Percentiles rank a stretch among this genome's conserved stretches.
phyloP scores from a whole-genome alignment of 2,113 vertebrate genomes.

The Crocuta crocuta region DNA sequence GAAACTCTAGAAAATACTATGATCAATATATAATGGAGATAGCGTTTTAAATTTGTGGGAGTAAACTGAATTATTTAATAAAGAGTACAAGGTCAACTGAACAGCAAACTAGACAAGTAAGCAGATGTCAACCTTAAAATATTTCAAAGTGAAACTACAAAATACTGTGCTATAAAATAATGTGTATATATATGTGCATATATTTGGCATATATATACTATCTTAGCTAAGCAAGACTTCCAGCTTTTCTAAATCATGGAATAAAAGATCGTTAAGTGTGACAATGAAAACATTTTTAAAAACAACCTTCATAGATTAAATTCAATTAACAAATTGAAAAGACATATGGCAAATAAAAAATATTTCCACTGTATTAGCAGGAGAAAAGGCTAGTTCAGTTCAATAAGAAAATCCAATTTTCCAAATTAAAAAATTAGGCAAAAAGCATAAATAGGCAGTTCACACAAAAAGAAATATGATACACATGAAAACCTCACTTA shows the following conservation, averaged over 20 bases:
- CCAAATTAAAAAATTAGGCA: neutral
- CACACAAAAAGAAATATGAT: neutral
- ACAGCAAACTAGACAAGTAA: neutral
- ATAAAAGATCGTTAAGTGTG: neutral
- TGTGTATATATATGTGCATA: neutral
- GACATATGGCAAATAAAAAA: neutral
- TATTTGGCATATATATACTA: neutral
- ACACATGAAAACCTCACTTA: neutral
- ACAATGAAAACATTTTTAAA: neutral
- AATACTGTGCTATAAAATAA: neutral
- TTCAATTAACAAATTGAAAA: neutral
- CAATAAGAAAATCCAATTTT: neutral
- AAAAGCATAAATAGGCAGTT: neutral
- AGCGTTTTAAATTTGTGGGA: neutral
- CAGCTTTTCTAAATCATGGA: neutral
- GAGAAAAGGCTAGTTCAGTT: neutral
- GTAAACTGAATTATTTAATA: neutral
- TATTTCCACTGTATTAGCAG: neutral
- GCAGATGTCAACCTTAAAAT: neutral
- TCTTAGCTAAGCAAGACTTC: neutral
- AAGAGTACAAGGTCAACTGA: neutral
- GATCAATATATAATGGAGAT: neutral
- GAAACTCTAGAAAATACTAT: neutral
- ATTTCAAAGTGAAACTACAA: neutral
- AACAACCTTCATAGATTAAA: neutral